Evolutionary conservation across 2,797 vertebrate species (phyloP).

Genomic region (Naso thynnoides): DNA sequence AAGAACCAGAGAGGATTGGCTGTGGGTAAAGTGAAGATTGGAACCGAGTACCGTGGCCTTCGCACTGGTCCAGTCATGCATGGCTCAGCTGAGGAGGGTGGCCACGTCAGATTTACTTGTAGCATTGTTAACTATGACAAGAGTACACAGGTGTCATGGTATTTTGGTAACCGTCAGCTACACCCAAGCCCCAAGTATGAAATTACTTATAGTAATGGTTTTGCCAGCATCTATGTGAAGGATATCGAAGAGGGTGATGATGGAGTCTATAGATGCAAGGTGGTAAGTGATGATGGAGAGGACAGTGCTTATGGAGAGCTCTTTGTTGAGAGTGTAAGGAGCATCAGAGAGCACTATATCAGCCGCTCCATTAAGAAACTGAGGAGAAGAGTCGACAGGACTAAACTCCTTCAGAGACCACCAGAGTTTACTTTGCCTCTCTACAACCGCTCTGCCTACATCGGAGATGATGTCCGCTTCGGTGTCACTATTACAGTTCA

Average conservation of each 20-base stretch:
- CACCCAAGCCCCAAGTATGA: conserved; percentile 94
- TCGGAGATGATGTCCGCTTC: conserved; percentile 97
- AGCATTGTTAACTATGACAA: conserved; percentile 92
- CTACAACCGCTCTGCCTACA: conserved; percentile 92
- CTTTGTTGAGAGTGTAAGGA: conserved; percentile 95
- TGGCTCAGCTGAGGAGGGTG: conserved; percentile 91
- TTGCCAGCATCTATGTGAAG: conserved; percentile 96
- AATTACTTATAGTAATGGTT: conserved; percentile 93
- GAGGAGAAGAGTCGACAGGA: conserved; percentile 91
- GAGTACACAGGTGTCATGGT: conserved; percentile 95
- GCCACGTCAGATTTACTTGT: conserved; percentile 93
- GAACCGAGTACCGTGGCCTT: conserved; percentile 90
- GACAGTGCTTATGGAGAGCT: conserved; percentile 95
- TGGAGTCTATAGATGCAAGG: conserved; percentile 96
- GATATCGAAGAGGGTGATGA: conserved; percentile 94
- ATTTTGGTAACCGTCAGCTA: conserved; percentile 93
- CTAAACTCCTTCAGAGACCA: conserved; percentile 91
- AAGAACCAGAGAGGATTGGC: conserved; percentile 93
- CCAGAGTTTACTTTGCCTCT: conserved; percentile 98
- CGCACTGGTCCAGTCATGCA: conserved; percentile 94
- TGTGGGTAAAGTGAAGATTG: conserved; percentile 96
- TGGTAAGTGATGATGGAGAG: conserved; percentile 94
- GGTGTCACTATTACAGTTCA: conserved; percentile 99
- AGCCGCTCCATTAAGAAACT: conserved; percentile 92
- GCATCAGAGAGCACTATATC: conserved; percentile 91